Evolutionary conservation across 2,888 invertebrate species (phyloP).

Genomic region (Ecdyonurus torrentis): DNA sequence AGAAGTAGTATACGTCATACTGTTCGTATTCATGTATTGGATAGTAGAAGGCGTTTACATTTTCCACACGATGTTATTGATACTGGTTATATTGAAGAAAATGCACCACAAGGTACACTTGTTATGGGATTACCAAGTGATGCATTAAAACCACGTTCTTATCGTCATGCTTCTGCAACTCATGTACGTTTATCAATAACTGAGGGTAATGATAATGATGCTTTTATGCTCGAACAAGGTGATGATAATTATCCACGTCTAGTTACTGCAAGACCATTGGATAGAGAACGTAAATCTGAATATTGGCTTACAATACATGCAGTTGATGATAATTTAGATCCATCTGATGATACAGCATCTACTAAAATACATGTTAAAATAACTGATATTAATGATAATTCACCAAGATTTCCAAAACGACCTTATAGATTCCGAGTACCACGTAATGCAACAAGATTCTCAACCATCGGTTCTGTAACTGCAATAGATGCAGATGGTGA

Average conservation of each 20-base stretch:
- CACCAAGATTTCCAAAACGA: slow-evolving; percentile 63
- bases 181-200: slow-evolving; percentile 59
- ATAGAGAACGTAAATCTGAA: slow-evolving; percentile 52
- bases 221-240: slow-evolving; percentile 54
- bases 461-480: slow-evolving; percentile 66
- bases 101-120: slow-evolving; percentile 50
- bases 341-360: slow-evolving; percentile 47
- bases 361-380: slow-evolving; percentile 62
- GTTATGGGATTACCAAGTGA: slow-evolving; percentile 51
- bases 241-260: slow-evolving; percentile 37
- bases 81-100: slow-evolving; percentile 55
- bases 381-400: slow-evolving; percentile 81
- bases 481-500: slow-evolving; percentile 88
- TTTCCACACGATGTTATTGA: slow-evolving; percentile 47
- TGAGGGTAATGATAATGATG: slow-evolving; percentile 54
- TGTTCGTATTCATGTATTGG: slow-evolving; percentile 65
- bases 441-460: slow-evolving; percentile 32
- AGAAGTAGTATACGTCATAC: slow-evolving; percentile 33
- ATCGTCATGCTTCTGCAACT: background rate
- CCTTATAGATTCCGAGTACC: slow-evolving; percentile 48
- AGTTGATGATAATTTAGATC: slow-evolving; percentile 43
- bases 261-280: slow-evolving; percentile 57
- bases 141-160: background rate
- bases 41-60: slow-evolving; percentile 62
- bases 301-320: slow-evolving; percentile 68